Percentiles rank a stretch among this genome's conserved stretches.
Evolutionary conservation across 2,888 invertebrate genomes (phyloP).

Genomic region (Drosophila quinaria): DNA sequence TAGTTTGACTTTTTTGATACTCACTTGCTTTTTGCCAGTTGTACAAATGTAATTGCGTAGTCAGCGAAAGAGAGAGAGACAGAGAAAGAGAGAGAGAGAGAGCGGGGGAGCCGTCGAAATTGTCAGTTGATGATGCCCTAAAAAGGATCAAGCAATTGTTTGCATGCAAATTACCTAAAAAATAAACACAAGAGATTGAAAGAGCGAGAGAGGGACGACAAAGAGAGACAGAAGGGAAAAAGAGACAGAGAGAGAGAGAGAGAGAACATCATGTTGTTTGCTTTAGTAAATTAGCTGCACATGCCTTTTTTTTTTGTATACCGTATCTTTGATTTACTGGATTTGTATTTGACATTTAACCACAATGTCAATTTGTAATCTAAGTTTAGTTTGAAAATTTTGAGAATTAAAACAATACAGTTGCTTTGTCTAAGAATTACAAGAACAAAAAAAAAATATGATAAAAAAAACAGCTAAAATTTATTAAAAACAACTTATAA

Average conservation of each 20-base stretch:
- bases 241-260: neutral
- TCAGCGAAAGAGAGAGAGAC: slow-evolving; percentile 18
- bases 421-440: too few relatives aligned
- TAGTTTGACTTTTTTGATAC: slow-evolving; percentile 75
- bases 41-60: slow-evolving; percentile 74
- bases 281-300: slow-evolving; percentile 35
- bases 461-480: too few relatives aligned
- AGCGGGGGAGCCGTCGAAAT: slow-evolving; percentile 47
- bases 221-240: neutral
- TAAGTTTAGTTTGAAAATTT: neutral
- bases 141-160: slow-evolving; percentile 68
- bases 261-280: slow-evolving; percentile 16
- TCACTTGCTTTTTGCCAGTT: slow-evolving; percentile 53
- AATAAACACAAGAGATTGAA: slow-evolving; percentile 7
- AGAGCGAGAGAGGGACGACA: neutral
- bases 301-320: slow-evolving; percentile 1
- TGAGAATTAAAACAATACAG: too few relatives aligned
- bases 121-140: slow-evolving; percentile 70
- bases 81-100: neutral
- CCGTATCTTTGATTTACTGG: slow-evolving; percentile 2
- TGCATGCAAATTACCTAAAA: slow-evolving; percentile 70
- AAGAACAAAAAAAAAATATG: too few relatives aligned
- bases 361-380: slow-evolving; percentile 1
- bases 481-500: too few relatives aligned
- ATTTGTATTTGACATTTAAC: neutral